Percentiles rank a stretch among this genome's conserved stretches.
Conservation (phyloP, 2,888 invertebrate species). For the Pristionchus japonicus region DNA sequence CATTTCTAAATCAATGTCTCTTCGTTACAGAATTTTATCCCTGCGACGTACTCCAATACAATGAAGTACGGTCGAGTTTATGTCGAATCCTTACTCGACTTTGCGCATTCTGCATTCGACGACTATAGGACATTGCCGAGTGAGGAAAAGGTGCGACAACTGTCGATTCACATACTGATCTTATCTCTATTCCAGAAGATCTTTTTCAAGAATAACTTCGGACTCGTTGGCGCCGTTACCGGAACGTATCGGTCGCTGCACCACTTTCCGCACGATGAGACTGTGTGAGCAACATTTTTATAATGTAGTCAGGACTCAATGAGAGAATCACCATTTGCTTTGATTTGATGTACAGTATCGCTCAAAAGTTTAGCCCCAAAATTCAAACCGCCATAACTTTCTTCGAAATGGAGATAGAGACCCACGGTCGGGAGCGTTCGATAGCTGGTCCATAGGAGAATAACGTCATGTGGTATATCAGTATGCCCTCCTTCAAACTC, state of each 20-base stretch:
- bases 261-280: conserved; percentile 23
- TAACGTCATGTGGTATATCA: too few species aligned
- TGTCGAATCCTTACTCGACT: conserved; percentile 2
- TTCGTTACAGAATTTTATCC: neutral
- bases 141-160: conserved; percentile 4
- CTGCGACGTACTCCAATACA: neutral
- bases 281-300: neutral
- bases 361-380: too few species aligned
- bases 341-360: too few species aligned
- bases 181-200: too few species aligned
- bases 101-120: neutral
- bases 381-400: too few species aligned
- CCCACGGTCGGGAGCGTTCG: too few species aligned
- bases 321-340: too few species aligned
- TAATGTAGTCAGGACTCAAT: neutral
- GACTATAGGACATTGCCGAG: neutral
- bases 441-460: neutral
- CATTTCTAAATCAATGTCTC: neutral
- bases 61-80: neutral
- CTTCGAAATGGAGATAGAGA: too few species aligned
- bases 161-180: too few species aligned
- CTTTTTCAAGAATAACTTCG: neutral
- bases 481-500: too few species aligned
- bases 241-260: neutral
- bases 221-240: neutral